Base-by-base conservation (phyloP, 2,797 vertebrate species). In the Coluber constrictor region DNA sequence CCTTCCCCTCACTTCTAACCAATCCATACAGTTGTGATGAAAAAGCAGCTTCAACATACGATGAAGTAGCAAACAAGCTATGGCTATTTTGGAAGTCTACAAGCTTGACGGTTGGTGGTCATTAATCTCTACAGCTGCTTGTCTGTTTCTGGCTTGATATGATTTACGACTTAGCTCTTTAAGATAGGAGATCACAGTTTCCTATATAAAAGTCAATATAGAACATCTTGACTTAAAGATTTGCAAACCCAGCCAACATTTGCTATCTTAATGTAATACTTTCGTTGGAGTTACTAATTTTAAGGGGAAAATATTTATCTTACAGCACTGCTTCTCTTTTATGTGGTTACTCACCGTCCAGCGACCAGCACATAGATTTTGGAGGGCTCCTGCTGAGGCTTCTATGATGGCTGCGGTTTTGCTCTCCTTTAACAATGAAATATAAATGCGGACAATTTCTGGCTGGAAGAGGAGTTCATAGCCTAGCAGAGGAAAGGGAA, bases 391-490 rank as follows among this genome's bases (percentile, higher is more conserved):
- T 0, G 99, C 99, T 0, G 99, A 98, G 25, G 99, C 99, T 96
- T 99, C 99, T 60, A 99, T 96, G 95, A 99, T 99, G 0, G 98
- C 98, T 2, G 98, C 98, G 90, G 99, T 99, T 97, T 98, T 98
- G 93, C 98, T 99, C 93, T 99, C 98, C 96, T 98, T 99, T 4
- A 99, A 97, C 66, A 99, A 98, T 1, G 98, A 99, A 92, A 98
- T 98, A 96, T 99, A 99, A 94, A 99, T 97, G 91, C 98, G 98
- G 89, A 99, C 98, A 93, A 99, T 98, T 93, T 99, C 99, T 0
- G 99, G 99, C 96, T 99, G 99, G 96, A 98, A 99, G 93, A 99
- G 96, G 88, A 99, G 98, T 96, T 99, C 99, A 0, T 98, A 99
- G 94, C 99, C 99, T 99, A 95, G 51, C 92, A 92, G 83, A 79